phyloP scores from a whole-genome alignment of 2,113 vertebrate genomes.

The Oryzias curvinotus region DNA sequence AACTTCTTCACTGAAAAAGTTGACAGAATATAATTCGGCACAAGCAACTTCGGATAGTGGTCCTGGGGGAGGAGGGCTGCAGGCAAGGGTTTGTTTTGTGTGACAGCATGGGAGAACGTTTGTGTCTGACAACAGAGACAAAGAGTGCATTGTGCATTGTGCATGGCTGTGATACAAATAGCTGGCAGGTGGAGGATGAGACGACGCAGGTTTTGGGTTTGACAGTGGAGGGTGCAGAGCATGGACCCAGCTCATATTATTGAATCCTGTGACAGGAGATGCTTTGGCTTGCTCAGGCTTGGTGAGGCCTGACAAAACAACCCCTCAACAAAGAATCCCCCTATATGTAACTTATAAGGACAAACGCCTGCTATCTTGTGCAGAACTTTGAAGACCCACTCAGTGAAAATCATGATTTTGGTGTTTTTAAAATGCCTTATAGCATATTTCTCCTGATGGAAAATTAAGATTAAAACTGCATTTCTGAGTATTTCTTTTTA shows the following conservation, averaged over 20 bases:
- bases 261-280: slow-evolving; percentile 6
- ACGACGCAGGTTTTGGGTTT: slow-evolving; percentile 7
- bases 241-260: slow-evolving; percentile 15
- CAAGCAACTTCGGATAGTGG: slow-evolving; percentile 31
- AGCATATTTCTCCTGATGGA: too few species aligned
- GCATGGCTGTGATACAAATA: slow-evolving; percentile 16
- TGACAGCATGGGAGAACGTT: slow-evolving; percentile 22
- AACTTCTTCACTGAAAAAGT: slow-evolving; percentile 55
- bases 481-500: too few species aligned
- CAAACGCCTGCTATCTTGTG: slow-evolving; percentile 6
- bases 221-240: background rate
- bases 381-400: background rate
- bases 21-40: slow-evolving; percentile 52
- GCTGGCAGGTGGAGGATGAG: slow-evolving; percentile 22
- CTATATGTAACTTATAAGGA: slow-evolving; percentile 26
- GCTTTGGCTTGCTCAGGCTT: slow-evolving; percentile 38
- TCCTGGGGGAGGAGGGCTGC: slow-evolving; percentile 33
- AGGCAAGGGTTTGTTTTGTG: slow-evolving; percentile 30
- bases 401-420: slow-evolving; percentile 1
- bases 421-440: background rate
- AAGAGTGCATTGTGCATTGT: slow-evolving; percentile 11
- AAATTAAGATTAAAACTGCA: too few species aligned
- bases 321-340: background rate
- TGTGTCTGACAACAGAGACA: slow-evolving; percentile 20
- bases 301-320: slow-evolving; percentile 30